A percentile compares a stretch with the other conserved stretches of the same genome.
phyloP scores from a whole-genome alignment of 92 coral and sea anemone genomes.

The Paragorgia papillata region DNA sequence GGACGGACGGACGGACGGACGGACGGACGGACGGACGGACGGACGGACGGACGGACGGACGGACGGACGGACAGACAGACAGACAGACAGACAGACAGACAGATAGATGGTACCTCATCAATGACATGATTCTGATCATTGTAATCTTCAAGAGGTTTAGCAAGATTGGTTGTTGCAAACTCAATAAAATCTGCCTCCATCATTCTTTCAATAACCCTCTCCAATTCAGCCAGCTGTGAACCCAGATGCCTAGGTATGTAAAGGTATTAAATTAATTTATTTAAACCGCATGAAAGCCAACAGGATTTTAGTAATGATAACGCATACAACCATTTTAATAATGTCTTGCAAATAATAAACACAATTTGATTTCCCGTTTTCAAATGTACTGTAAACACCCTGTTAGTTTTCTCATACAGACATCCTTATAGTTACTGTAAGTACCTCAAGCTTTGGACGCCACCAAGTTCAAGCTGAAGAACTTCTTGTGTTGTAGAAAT shows the following conservation, averaged over 20 bases:
- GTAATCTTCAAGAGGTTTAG: constrained; percentile 66
- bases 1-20: too few species aligned
- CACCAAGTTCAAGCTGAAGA: constrained; percentile 92
- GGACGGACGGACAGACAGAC: too few species aligned
- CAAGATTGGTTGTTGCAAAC: constrained; percentile 88
- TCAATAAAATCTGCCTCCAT: constrained; percentile 98
- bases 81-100: neutral
- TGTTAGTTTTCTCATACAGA: too few species aligned
- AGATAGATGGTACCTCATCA: constrained; percentile 70
- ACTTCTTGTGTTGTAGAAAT: constrained; percentile 95
- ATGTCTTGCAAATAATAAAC: too few species aligned
- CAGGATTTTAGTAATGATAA: too few species aligned
- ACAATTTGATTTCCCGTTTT: too few species aligned
- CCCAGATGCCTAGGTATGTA: constrained; percentile 98
- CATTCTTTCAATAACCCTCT: constrained; percentile 93
- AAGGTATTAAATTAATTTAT: too few species aligned
- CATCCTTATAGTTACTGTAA: too few species aligned
- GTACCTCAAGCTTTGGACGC: constrained; percentile 95
- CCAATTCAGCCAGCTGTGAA: constrained; percentile 98
- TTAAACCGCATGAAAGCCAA: too few species aligned
- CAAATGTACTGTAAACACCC: too few species aligned
- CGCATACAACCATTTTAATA: too few species aligned
- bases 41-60: neutral
- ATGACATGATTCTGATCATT: constrained; percentile 74
- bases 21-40: neutral